These are phyloP conservation scores for Lamellibrachia columna DNA, from an alignment of 2,888 invertebrate genomes.

Conservation along the genomic window DNA sequence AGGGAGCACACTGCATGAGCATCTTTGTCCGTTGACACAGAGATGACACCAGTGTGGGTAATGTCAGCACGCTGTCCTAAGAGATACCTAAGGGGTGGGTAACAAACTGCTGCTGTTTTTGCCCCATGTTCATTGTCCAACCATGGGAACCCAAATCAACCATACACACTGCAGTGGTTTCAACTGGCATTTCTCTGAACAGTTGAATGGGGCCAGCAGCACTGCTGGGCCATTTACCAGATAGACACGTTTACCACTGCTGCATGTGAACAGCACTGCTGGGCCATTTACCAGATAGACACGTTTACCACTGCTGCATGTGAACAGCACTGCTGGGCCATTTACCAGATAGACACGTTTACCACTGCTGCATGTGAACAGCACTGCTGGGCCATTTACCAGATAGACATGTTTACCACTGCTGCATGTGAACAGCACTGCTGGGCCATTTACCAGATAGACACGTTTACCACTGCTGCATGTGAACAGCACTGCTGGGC, in stretches of 20 bases:
- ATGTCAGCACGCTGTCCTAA: background rate
- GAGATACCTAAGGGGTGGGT: background rate
- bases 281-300: background rate
- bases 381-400: background rate
- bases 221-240: background rate
- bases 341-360: too few species aligned
- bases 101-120: background rate
- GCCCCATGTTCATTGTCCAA: background rate
- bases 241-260: too few species aligned
- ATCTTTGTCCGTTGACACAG: background rate
- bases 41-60: background rate
- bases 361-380: background rate
- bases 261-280: background rate
- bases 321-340: background rate
- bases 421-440: background rate
- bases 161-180: background rate
- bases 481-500: background rate
- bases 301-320: background rate
- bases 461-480: too few species aligned
- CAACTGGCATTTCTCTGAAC: background rate
- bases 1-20: background rate
- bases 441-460: background rate
- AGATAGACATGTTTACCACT: background rate
- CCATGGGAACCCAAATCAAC: constrained; percentile 12
- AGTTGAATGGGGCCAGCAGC: background rate